Evolutionary conservation across 2,797 vertebrate species (phyloP).

Genomic region (Sparus aurata): DNA sequence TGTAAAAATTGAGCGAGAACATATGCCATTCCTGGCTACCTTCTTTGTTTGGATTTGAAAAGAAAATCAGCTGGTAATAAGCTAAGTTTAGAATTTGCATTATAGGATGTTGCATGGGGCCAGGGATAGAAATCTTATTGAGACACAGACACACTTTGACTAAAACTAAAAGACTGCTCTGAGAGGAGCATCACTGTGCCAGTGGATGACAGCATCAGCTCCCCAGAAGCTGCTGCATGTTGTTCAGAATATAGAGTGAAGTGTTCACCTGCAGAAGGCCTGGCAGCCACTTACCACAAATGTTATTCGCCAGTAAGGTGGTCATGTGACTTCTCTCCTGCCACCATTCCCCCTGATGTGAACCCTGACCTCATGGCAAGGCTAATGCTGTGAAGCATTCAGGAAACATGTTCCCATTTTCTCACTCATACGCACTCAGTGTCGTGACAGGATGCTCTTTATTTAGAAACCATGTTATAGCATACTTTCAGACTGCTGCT

Average conservation of each 20-base stretch:
- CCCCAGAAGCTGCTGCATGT: conserved; percentile 49
- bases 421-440: conserved; percentile 51
- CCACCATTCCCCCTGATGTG: conserved; percentile 50
- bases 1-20: background rate
- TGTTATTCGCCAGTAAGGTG: conserved; percentile 27
- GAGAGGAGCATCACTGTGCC: conserved; percentile 29
- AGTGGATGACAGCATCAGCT: conserved; percentile 66
- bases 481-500: conserved; percentile 44
- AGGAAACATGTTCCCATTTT: conserved; percentile 67
- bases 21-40: background rate
- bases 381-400: conserved; percentile 49
- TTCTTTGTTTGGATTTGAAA: conserved; percentile 10
- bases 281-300: conserved; percentile 57
- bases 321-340: conserved; percentile 58
- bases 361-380: conserved; percentile 67
- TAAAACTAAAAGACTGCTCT: conserved; percentile 21
- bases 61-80: background rate
- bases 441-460: conserved; percentile 59
- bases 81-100: background rate
- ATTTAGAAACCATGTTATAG: conserved; percentile 59
- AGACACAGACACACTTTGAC: conserved; percentile 25
- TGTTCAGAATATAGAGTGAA: conserved; percentile 48
- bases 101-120: conserved; percentile 8
- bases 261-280: conserved; percentile 71
- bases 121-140: conserved; percentile 26